These are phyloP conservation scores for Scalopus aquaticus DNA, from an alignment of 2,113 vertebrate genomes.

Conservation along the genomic window DNA sequence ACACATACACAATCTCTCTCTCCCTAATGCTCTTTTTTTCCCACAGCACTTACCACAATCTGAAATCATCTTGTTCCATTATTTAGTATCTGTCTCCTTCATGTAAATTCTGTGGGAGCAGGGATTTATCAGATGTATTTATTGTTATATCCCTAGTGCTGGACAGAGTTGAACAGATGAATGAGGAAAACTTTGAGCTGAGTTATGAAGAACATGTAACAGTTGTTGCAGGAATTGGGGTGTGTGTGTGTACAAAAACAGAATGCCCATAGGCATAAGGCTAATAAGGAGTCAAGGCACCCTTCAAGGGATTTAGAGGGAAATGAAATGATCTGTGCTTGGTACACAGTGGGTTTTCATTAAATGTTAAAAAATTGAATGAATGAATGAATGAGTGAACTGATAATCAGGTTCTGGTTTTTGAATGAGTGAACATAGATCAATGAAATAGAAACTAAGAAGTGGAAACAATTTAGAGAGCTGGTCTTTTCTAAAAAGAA, in stretches of 20 bases:
- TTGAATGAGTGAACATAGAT: neutral
- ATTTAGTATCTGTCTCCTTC: conserved; percentile 9
- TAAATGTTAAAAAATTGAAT: neutral
- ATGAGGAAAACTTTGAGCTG: neutral
- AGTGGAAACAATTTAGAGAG: neutral
- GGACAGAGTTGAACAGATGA: neutral
- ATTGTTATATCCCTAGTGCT: neutral
- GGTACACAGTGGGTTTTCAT: neutral
- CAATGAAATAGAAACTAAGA: neutral
- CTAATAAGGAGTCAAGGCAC: neutral
- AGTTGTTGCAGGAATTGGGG: neutral
- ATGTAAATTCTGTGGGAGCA: conserved; percentile 4
- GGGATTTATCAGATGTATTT: neutral
- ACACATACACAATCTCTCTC: neutral
- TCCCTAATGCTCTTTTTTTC: neutral
- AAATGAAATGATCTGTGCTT: neutral
- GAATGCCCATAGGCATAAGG: neutral
- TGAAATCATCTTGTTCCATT: conserved; percentile 19
- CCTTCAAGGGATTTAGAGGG: neutral
- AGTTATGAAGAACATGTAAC: neutral
- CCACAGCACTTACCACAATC: neutral
- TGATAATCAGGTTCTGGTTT: neutral
- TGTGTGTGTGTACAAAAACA: neutral
- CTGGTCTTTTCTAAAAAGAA: neutral
- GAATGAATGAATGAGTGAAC: neutral